Percentiles rank a stretch among this genome's conserved stretches.
Conservation (phyloP, 2,888 invertebrate species). For the Phengaris alcon region DNA sequence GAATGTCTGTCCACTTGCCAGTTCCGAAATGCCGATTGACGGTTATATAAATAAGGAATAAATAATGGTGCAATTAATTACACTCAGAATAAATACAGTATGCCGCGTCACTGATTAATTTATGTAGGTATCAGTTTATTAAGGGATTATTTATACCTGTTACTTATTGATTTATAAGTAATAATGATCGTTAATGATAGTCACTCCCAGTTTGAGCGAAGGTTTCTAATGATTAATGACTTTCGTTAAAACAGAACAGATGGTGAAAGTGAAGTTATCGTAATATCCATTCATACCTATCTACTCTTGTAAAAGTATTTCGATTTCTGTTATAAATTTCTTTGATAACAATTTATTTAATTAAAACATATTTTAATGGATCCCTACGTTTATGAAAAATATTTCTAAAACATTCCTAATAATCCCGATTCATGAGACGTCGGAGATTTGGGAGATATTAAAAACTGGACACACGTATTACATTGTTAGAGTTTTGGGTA, state of each 20-base stretch:
- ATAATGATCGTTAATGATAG: too few species aligned
- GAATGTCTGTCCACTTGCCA: not conserved
- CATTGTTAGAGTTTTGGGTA: not conserved
- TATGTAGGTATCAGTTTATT: not conserved
- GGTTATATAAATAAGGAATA: not conserved
- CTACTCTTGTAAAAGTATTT: conserved; percentile 35
- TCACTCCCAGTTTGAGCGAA: too few species aligned
- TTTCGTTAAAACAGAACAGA: too few species aligned
- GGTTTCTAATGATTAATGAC: too few species aligned
- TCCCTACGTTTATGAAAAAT: conserved; percentile 15
- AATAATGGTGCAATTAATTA: not conserved
- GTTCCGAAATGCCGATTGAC: not conserved
- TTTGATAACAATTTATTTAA: conserved; percentile 22
- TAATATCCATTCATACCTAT: not conserved
- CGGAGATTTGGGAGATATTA: not conserved
- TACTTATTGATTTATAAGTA: too few species aligned
- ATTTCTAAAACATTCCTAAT: conserved; percentile 12
- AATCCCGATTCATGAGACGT: not conserved
- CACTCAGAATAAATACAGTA: not conserved
- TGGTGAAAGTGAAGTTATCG: not conserved
- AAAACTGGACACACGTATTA: not conserved
- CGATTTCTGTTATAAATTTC: conserved; percentile 14
- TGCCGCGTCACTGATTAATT: not conserved
- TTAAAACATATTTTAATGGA: conserved; percentile 11
- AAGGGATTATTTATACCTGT: not conserved